These are phyloP conservation scores for Ernsta delagoae DNA, from an alignment of 2,888 invertebrate genomes.

Conservation along the genomic window DNA sequence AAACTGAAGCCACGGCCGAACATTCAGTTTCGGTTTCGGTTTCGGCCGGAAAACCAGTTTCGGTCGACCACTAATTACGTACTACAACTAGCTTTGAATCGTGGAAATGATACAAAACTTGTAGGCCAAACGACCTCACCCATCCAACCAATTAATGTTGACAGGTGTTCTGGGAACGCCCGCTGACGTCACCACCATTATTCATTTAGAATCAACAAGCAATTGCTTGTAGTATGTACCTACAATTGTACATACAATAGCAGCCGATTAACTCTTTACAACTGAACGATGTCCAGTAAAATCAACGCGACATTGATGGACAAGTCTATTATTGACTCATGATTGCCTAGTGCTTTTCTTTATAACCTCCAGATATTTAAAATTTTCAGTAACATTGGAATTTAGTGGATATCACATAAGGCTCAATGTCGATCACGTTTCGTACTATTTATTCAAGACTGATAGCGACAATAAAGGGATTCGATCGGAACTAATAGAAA, in stretches of 20 bases:
- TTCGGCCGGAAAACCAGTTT: no score
- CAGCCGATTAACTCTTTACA: neutral
- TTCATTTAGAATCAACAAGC: slow-evolving; percentile 1
- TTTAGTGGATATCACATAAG: no score
- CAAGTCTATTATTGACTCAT: neutral
- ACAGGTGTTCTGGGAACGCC: slow-evolving; percentile 15
- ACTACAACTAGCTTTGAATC: no score
- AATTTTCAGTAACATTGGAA: no score
- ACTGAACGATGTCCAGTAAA: neutral
- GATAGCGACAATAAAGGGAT: no score
- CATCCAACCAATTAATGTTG: slow-evolving; percentile 15
- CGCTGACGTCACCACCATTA: slow-evolving; percentile 21
- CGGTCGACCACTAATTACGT: no score
- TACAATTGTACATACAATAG: neutral
- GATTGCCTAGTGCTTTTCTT: slow-evolving; percentile 10
- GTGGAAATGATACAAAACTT: neutral
- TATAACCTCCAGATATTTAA: no score
- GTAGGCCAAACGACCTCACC: slow-evolving; percentile 14
- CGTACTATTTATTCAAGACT: no score
- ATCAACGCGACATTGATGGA: neutral
- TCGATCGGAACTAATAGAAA: no score
- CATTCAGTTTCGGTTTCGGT: no score
- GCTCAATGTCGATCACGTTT: no score
- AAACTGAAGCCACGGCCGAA: no score
- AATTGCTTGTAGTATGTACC: neutral